Evolutionary conservation across 2,888 invertebrate genomes (phyloP).

Genomic region (Eristalinus aeneus): DNA sequence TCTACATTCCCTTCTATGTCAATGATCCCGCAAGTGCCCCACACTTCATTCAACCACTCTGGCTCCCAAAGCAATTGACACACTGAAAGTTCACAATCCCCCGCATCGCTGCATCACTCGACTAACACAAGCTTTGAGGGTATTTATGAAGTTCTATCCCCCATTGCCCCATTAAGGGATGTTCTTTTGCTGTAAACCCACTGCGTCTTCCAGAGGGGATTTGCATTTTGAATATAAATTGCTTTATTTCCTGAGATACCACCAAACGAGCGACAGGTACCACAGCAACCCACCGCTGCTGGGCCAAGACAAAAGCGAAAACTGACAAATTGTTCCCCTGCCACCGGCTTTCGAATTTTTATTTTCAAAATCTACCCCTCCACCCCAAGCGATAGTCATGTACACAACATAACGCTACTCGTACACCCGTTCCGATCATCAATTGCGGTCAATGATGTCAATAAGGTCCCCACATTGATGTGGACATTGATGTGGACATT

Average conservation of each 20-base stretch:
- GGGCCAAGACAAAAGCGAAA: neutral
- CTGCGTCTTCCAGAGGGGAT: neutral
- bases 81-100: neutral
- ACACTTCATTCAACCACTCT: neutral
- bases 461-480: neutral
- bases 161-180: neutral
- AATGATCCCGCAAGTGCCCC: no score
- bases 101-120: neutral
- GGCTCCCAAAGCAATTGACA: neutral
- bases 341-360: neutral
- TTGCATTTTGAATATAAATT: slow-evolving; percentile 39
- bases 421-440: neutral
- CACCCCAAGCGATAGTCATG: neutral
- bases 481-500: neutral
- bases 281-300: neutral
- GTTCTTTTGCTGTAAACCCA: neutral
- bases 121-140: neutral
- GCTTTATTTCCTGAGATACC: slow-evolving; percentile 17
- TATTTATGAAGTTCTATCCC: neutral
- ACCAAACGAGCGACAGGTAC: slow-evolving; percentile 7
- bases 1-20: no score
- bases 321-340: slow-evolving; percentile 22
- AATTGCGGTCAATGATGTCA: slow-evolving; percentile 16
- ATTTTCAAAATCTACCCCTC: no score
- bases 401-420: neutral